Conservation (phyloP, 2,888 invertebrate genomes). For the Lypha dubia region DNA sequence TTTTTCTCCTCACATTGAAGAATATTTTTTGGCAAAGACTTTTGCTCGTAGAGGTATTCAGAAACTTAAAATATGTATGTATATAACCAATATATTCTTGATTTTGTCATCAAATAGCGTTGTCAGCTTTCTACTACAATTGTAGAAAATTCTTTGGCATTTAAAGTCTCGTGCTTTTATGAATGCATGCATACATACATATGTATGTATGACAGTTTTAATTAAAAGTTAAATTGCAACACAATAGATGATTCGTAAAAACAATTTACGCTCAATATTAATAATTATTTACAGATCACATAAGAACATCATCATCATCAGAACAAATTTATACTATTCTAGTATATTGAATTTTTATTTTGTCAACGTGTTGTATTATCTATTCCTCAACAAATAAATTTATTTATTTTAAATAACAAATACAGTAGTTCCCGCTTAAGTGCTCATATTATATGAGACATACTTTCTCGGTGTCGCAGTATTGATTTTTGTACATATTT, state of each 20-base stretch:
- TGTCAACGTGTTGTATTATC: not conserved
- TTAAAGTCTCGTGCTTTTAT: slow-evolving; percentile 23
- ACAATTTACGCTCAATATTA: slow-evolving; percentile 41
- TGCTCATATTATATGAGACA: no score
- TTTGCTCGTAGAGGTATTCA: no score
- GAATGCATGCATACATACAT: no score
- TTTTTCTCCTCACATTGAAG: no score
- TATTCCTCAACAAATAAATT: slow-evolving; percentile 27
- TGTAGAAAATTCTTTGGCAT: not conserved
- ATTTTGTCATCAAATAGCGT: not conserved
- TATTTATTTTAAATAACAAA: slow-evolving; percentile 27
- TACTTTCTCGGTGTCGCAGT: no score
- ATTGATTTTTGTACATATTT: no score
- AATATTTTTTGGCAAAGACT: no score
- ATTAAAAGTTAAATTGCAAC: slow-evolving; percentile 47
- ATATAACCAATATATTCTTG: no score
- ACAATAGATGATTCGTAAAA: slow-evolving; percentile 51
- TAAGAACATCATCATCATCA: slow-evolving; percentile 7
- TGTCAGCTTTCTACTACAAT: not conserved
- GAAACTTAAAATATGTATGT: no score
- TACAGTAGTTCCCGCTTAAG: no score
- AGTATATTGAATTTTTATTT: slow-evolving; percentile 18
- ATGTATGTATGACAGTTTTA: slow-evolving; percentile 48
- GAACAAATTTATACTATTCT: slow-evolving; percentile 5
- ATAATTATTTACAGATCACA: slow-evolving; percentile 46